A percentile compares a stretch with the other conserved stretches of the same genome.
Evolutionary conservation across 2,113 vertebrate species (phyloP).

Genomic region (Illadopsis cleaveri): DNA sequence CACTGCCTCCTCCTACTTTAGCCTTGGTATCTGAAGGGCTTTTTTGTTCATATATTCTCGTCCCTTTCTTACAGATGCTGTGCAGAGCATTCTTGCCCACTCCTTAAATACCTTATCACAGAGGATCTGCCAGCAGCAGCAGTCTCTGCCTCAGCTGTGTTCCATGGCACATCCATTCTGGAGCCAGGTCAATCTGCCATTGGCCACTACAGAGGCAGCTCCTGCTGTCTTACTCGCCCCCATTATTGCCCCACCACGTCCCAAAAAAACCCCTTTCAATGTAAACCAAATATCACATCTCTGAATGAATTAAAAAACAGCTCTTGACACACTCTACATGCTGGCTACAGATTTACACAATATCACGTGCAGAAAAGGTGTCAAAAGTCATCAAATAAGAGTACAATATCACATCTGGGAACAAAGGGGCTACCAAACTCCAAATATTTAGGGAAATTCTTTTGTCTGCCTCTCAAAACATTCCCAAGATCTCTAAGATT

Average conservation of each 20-base stretch:
- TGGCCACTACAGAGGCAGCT: background rate
- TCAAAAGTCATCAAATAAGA: background rate
- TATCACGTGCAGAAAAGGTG: background rate
- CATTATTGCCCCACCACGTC: too few species aligned
- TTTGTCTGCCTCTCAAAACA: background rate
- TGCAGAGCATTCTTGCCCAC: fast-evolving
- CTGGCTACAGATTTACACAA: background rate
- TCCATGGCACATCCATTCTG: fast-evolving
- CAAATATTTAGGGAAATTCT: background rate
- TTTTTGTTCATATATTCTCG: background rate
- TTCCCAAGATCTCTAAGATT: background rate
- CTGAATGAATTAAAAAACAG: background rate
- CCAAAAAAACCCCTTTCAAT: background rate
- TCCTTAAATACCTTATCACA: fast-evolving
- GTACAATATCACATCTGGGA: background rate
- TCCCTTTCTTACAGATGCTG: background rate
- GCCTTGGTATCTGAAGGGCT: background rate
- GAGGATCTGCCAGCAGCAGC: background rate
- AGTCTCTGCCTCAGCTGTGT: too few species aligned
- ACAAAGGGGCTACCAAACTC: background rate
- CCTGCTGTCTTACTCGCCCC: too few species aligned
- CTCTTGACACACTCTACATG: background rate
- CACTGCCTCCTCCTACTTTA: background rate
- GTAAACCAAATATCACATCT: background rate
- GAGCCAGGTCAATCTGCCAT: fast-evolving